These are phyloP conservation scores for Thomomys bottae DNA, from an alignment of 2,113 vertebrate genomes.

Conservation along the genomic window DNA sequence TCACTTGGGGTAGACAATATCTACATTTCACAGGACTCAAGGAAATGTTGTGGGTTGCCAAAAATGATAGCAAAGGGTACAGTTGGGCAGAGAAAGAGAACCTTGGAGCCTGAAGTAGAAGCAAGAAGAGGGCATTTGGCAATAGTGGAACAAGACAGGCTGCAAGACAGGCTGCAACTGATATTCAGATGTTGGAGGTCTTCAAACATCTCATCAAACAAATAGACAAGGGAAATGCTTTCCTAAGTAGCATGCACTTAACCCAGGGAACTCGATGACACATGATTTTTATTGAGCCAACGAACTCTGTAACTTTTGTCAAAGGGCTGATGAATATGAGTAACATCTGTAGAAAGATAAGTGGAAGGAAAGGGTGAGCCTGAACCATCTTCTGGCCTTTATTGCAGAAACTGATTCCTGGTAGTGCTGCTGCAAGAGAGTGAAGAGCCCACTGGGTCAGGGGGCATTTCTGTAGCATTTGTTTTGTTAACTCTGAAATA, in stretches of 20 bases:
- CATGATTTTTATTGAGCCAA: slow-evolving; percentile 73
- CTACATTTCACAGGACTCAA: neutral
- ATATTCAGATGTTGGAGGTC: slow-evolving; percentile 64
- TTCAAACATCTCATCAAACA: slow-evolving; percentile 70
- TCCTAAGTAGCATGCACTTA: slow-evolving; percentile 75
- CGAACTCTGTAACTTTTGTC: slow-evolving; percentile 69
- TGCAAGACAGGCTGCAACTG: neutral
- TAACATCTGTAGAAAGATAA: slow-evolving; percentile 68
- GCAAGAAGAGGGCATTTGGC: neutral
- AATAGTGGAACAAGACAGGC: neutral
- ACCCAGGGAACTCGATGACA: slow-evolving; percentile 75
- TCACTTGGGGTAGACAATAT: slow-evolving; percentile 7
- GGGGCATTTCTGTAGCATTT: neutral
- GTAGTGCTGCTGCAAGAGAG: neutral
- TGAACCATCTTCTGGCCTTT: slow-evolving; percentile 47
- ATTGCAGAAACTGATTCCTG: neutral
- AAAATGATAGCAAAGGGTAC: neutral
- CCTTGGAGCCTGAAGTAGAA: neutral
- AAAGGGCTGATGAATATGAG: slow-evolving; percentile 62
- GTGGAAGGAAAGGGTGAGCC: slow-evolving; percentile 38
- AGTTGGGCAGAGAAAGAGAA: neutral
- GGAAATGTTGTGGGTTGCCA: neutral
- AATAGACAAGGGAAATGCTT: slow-evolving; percentile 68
- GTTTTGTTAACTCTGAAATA: neutral
- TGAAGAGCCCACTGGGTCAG: slow-evolving; percentile 62